Conservation (phyloP, 2,888 invertebrate genomes). For the Brachypterus glaber region DNA sequence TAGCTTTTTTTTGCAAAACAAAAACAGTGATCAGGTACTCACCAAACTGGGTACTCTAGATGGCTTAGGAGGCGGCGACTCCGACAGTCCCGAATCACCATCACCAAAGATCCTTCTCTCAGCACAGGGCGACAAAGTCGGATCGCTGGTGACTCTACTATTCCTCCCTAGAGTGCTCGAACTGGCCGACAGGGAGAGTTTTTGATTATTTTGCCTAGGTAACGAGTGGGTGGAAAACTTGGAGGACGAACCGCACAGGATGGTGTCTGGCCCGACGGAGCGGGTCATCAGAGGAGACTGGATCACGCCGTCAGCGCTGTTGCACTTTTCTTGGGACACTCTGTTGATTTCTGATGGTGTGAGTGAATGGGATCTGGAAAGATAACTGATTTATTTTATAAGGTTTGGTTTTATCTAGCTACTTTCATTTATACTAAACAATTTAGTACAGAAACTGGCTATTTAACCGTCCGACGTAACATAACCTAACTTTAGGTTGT, state of each 20-base stretch:
- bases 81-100: slow-evolving; percentile 46
- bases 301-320: slow-evolving; percentile 62
- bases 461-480: no score
- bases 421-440: no score
- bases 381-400: no score
- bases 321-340: slow-evolving; percentile 49
- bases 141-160: slow-evolving; percentile 52
- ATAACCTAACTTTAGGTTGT: no score
- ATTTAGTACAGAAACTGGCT: no score
- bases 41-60: slow-evolving; percentile 50
- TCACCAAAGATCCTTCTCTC: slow-evolving; percentile 49
- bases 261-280: slow-evolving; percentile 36
- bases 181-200: slow-evolving; percentile 45
- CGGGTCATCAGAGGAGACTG: slow-evolving; percentile 43
- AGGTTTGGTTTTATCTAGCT: no score
- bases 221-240: slow-evolving; percentile 52
- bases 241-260: slow-evolving; percentile 27
- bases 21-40: no score
- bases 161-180: slow-evolving; percentile 41
- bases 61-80: slow-evolving; percentile 53
- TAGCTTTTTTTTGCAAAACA: no score
- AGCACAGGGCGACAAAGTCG: slow-evolving; percentile 47
- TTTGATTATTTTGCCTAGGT: slow-evolving; percentile 42
- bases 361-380: slow-evolving; percentile 60
- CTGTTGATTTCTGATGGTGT: slow-evolving; percentile 53